These are phyloP conservation scores for Syngnathus rostellatus DNA, from an alignment of 2,797 vertebrate genomes.

Conservation along the genomic window DNA sequence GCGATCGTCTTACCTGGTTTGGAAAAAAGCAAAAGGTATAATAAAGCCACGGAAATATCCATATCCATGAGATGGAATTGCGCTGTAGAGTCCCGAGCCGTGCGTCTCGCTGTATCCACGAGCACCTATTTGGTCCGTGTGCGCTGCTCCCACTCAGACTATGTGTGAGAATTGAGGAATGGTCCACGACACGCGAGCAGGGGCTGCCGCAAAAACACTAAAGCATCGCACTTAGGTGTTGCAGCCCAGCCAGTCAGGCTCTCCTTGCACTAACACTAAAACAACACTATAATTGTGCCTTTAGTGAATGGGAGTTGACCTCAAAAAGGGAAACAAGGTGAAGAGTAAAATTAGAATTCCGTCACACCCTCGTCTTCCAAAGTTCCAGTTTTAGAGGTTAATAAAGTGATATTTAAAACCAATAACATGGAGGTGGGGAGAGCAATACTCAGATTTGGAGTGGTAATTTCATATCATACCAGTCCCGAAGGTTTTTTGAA, in stretches of 20 bases:
- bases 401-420: slow-evolving; percentile 30
- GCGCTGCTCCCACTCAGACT: slow-evolving; percentile 36
- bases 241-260: neutral
- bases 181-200: slow-evolving; percentile 48
- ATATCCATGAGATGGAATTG: slow-evolving; percentile 55
- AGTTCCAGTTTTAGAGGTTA: slow-evolving; percentile 43
- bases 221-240: accelerated
- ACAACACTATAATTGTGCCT: neutral
- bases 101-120: slow-evolving; percentile 39
- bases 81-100: slow-evolving; percentile 43
- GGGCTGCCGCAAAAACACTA: slow-evolving; percentile 15
- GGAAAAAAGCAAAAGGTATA: slow-evolving; percentile 53
- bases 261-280: neutral
- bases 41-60: slow-evolving; percentile 66
- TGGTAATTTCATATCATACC: too few relatives aligned
- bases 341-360: neutral
- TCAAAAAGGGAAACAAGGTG: neutral
- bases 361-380: slow-evolving; percentile 23
- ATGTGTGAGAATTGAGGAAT: slow-evolving; percentile 53
- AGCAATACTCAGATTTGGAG: neutral
- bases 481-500: too few relatives aligned
- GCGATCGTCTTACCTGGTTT: slow-evolving; percentile 55
- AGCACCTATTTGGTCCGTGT: slow-evolving; percentile 34
- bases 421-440: slow-evolving; percentile 17
- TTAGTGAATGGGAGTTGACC: neutral